These are phyloP conservation scores for Tortricodes alternella DNA, from an alignment of 2,888 invertebrate genomes.

Conservation along the genomic window DNA sequence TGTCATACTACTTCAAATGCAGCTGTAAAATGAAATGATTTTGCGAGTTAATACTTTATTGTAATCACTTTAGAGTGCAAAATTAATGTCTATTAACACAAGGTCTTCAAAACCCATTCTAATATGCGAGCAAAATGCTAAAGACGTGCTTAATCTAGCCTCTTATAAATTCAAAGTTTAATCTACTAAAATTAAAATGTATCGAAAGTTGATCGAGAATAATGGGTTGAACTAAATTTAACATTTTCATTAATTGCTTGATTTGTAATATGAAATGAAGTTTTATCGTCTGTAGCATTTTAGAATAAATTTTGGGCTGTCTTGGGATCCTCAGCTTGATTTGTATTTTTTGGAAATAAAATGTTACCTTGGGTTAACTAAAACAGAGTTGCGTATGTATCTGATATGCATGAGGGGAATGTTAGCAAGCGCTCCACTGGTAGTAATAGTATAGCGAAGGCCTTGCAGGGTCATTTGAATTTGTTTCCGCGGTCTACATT, in stretches of 20 bases:
- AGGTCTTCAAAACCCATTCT: constrained; percentile 25
- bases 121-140: constrained; percentile 16
- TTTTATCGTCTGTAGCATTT: no score
- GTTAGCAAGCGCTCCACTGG: constrained; percentile 50
- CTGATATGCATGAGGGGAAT: constrained; percentile 12
- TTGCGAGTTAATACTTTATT: constrained; percentile 5
- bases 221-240: no score
- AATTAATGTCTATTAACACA: constrained; percentile 21
- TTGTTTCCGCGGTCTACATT: constrained; percentile 67
- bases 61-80: constrained; percentile 19
- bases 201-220: no score
- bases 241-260: no score
- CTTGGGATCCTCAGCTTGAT: no score
- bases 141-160: constrained; percentile 6
- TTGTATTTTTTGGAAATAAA: no score
- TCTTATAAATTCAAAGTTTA: no score
- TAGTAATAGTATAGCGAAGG: constrained; percentile 59
- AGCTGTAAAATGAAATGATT: constrained; percentile 2
- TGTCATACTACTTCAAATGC: not conserved
- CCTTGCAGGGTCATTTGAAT: constrained; percentile 65
- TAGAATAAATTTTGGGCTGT: no score
- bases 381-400: not conserved
- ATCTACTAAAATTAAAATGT: no score
- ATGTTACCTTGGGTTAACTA: no score
- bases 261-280: no score